Base-by-base conservation (phyloP, 2,797 vertebrate species). In the Epinephelus coioides region DNA sequence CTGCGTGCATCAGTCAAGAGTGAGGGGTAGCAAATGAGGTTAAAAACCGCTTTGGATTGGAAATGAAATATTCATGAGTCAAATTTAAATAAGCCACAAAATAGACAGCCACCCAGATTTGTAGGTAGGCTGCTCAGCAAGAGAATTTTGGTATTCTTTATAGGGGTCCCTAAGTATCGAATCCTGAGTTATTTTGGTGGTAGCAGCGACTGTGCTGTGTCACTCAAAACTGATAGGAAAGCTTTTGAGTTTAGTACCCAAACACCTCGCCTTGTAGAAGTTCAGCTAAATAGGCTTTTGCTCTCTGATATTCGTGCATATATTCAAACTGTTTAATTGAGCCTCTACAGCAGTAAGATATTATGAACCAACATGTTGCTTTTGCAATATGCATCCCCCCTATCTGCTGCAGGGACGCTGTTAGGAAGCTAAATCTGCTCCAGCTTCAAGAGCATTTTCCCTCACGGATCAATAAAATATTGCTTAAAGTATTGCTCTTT, bases 21-120 rank as follows among this genome's bases (percentile, higher is more conserved):
- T 44, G 62, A 87, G 25, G 76, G 54, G 38, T 57, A 71, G 79
- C 84, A 92, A 90, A 89, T 81, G 40, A 88, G 86, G 91, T 90
- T 94, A 91, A 92, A 93, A 84, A 85, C 79, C n/a, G 73, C 85
- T 91, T 92, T 87, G 87, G 89, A 92, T 89, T 75, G 66, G 64
- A 83, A 66, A 93, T 93, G 69, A 91, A 95, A 94, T 94, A 95
- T 95, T 92, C 86, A 94, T 93, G 92, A 94, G 77, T 89, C 75
- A 69, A 83, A 94, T 94, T 91, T 92, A 89, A 95, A 93, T 93
- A 94, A 93, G 89, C 91, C 89, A 83, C 81, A 91, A 88, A 87
- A 91, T 69, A 86, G 87, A 89, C 79, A 86, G 82, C 91, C 76
- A 65, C 64, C 64, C 79, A 71, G 91, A 93, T 93, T 88, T 90